Evolutionary conservation across 2,888 invertebrate species (phyloP).

Genomic region (Rhagophthalmus giganteus): DNA sequence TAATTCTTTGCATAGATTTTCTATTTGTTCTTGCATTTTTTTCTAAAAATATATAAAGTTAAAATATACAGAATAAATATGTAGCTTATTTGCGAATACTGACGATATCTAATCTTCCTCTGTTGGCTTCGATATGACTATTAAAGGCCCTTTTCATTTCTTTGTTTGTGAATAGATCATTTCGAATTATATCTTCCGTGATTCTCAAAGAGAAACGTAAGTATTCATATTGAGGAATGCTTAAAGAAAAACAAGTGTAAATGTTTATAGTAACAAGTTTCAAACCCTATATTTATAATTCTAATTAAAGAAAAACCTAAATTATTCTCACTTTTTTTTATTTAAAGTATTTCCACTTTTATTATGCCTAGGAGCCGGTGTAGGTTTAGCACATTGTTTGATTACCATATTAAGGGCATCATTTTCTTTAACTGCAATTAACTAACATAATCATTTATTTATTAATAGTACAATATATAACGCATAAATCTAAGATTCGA

Average conservation of each 20-base stretch:
- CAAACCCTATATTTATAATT: background rate
- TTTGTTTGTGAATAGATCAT: slow-evolving; percentile 58
- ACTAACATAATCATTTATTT: too few species aligned
- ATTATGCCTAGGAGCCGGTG: too few species aligned
- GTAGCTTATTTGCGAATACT: slow-evolving; percentile 15
- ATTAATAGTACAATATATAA: too few species aligned
- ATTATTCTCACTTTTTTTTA: background rate
- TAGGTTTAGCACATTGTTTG: too few species aligned
- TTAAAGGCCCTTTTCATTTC: slow-evolving; percentile 59
- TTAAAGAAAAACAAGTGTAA: slow-evolving; percentile 16
- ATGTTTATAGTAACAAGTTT: background rate
- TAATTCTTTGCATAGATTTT: slow-evolving; percentile 53
- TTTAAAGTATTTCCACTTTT: background rate
- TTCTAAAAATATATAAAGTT: slow-evolving; percentile 41
- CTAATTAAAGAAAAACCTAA: too few species aligned
- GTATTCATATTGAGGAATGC: slow-evolving; percentile 48
- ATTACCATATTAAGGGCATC: too few species aligned
- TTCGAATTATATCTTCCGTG: slow-evolving; percentile 61
- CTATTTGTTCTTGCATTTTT: slow-evolving; percentile 55
- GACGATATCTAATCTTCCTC: slow-evolving; percentile 56
- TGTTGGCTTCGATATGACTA: slow-evolving; percentile 58
- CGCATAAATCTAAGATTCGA: too few species aligned
- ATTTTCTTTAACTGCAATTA: too few species aligned
- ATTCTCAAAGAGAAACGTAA: slow-evolving; percentile 53
- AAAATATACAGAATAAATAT: too few species aligned